These are phyloP conservation scores for Tetanocera ferruginea DNA, from an alignment of 2,888 invertebrate genomes.

Conservation along the genomic window DNA sequence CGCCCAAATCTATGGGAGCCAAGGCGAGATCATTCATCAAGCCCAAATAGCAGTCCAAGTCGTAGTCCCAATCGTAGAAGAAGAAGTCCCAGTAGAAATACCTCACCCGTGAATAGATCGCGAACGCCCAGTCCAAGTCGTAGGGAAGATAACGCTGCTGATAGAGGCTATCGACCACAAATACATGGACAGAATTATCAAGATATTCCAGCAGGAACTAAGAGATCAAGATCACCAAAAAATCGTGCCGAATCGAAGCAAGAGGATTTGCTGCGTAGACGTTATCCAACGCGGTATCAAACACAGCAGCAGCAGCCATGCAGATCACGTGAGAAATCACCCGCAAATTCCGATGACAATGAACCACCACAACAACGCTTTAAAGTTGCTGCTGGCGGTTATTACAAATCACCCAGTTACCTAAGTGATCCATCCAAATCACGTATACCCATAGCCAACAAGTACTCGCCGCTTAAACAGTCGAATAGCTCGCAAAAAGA, in stretches of 20 bases:
- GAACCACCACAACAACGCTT: background rate
- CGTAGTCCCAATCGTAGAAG: too few species aligned
- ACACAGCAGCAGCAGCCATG: too few species aligned
- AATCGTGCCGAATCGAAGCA: too few species aligned
- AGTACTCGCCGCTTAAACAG: background rate
- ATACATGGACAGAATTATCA: too few species aligned
- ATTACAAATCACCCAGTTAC: background rate
- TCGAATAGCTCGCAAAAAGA: background rate
- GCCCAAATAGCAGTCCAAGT: too few species aligned
- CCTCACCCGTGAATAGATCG: background rate
- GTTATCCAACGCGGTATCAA: too few species aligned
- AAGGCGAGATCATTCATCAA: too few species aligned
- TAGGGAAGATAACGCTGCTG: background rate
- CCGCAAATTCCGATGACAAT: background rate
- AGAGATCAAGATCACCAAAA: too few species aligned
- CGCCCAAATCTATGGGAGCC: background rate
- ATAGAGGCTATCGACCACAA: too few species aligned
- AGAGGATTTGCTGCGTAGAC: too few species aligned
- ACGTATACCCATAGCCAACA: constrained; percentile 13
- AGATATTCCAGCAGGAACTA: too few species aligned
- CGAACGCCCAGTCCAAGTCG: background rate
- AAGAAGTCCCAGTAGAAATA: background rate
- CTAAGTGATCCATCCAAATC: background rate
- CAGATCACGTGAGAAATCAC: background rate
- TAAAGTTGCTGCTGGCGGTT: background rate